A percentile compares a stretch with the other conserved stretches of the same genome.
These are phyloP conservation scores for Homalodisca vitripennis DNA, from an alignment of 1,140 invertebrate genomes.

Conservation along the genomic window DNA sequence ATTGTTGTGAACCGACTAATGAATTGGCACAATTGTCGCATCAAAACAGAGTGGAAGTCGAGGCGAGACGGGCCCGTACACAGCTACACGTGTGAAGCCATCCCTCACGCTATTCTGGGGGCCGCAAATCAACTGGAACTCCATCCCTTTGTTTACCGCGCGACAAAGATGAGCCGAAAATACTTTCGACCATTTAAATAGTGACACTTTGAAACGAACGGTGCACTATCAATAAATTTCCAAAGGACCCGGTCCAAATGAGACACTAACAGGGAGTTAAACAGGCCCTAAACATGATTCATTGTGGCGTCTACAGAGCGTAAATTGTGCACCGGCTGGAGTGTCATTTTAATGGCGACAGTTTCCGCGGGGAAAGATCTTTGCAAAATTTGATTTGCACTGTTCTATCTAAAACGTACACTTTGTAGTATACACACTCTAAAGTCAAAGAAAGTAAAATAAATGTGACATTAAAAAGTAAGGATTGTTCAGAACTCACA, in stretches of 20 bases:
- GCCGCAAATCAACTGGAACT: slow-evolving; percentile 20
- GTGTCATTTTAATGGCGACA: background rate
- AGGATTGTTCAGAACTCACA: too few species aligned
- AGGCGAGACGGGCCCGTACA: background rate
- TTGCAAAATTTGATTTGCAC: too few species aligned
- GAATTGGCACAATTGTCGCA: slow-evolving; percentile 13
- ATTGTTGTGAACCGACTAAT: slow-evolving; percentile 16
- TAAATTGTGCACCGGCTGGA: background rate
- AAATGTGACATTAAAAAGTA: too few species aligned
- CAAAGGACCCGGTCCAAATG: slow-evolving; percentile 2
- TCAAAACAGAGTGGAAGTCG: background rate
- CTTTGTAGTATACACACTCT: too few species aligned
- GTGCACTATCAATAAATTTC: slow-evolving; percentile 20
- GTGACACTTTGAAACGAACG: slow-evolving; percentile 22
- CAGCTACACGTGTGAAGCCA: background rate
- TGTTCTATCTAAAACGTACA: too few species aligned
- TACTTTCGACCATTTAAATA: slow-evolving; percentile 9
- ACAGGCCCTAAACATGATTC: slow-evolving; percentile 16
- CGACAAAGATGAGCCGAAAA: slow-evolving; percentile 23
- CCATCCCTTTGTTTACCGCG: background rate
- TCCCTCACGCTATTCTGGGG: slow-evolving; percentile 4
- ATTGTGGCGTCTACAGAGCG: background rate
- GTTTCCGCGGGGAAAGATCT: too few species aligned
- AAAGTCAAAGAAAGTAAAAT: too few species aligned
- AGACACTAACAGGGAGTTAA: slow-evolving; percentile 7